A percentile compares a stretch with the other conserved stretches of the same genome.
Evolutionary conservation across 2,888 invertebrate genomes (phyloP).

Genomic region (Megalurothrips usitatus): DNA sequence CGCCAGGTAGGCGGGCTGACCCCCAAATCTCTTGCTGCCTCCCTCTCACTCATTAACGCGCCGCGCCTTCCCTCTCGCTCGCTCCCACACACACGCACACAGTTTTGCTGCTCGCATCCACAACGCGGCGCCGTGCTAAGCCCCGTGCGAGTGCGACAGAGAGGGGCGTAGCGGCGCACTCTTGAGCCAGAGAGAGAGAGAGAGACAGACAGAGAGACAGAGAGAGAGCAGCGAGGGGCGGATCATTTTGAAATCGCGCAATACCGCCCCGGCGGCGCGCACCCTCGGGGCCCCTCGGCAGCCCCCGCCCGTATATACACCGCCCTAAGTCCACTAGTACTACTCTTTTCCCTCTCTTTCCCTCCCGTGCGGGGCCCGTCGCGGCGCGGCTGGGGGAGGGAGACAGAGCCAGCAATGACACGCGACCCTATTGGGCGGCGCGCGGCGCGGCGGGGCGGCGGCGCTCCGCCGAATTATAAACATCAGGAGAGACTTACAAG

Average conservation of each 20-base stretch:
- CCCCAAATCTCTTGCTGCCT: neutral
- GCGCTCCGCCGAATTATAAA: conserved; percentile 12
- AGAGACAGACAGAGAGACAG: neutral
- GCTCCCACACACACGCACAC: too few relatives aligned
- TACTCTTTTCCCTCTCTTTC: too few relatives aligned
- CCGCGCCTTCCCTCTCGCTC: neutral
- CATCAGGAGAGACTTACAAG: conserved; percentile 14
- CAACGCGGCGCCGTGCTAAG: neutral
- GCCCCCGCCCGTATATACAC: too few relatives aligned
- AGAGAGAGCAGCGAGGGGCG: neutral
- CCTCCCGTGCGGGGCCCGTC: too few relatives aligned
- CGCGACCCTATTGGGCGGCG: neutral
- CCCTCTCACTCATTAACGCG: neutral
- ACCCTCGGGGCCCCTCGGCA: too few relatives aligned
- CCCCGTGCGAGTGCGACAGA: neutral
- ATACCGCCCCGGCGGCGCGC: neutral
- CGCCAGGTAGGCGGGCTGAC: too few relatives aligned
- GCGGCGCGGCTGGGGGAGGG: too few relatives aligned
- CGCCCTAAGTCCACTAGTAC: too few relatives aligned
- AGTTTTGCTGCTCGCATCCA: neutral
- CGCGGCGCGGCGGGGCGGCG: neutral
- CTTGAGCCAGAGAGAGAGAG: neutral
- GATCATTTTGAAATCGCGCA: neutral
- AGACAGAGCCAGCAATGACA: neutral
- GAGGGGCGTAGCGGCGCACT: neutral